Evolutionary conservation across 1,140 invertebrate genomes (phyloP).

Genomic region (Batillaria attramentaria): DNA sequence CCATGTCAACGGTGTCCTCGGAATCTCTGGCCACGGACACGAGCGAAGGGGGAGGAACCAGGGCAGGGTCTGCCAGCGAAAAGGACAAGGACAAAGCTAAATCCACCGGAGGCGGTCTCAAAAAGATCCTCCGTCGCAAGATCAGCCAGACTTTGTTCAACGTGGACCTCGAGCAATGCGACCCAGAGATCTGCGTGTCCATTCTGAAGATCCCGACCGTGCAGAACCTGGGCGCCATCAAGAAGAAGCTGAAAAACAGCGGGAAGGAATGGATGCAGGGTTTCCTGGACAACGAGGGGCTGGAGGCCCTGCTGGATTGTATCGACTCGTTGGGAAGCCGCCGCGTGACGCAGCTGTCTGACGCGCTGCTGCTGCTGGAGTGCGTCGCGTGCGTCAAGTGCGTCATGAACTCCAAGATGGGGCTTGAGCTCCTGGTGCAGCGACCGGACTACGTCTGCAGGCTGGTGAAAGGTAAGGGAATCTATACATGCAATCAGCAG

Average conservation of each 20-base stretch:
- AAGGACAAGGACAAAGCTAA: not conserved
- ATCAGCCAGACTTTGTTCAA: conserved; percentile 43
- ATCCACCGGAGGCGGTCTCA: not conserved
- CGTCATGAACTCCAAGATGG: conserved; percentile 74
- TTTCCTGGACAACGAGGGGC: conserved; percentile 72
- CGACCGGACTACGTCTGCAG: conserved; percentile 70
- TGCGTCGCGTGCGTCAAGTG: conserved; percentile 72
- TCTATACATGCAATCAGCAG: not conserved
- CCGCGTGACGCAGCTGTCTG: conserved; percentile 64
- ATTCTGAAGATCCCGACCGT: conserved; percentile 70
- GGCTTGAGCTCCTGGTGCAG: conserved; percentile 73
- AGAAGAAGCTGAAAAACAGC: conserved; percentile 68
- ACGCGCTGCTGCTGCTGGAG: conserved; percentile 72
- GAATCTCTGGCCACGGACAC: not conserved
- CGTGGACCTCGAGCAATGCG: conserved; percentile 51
- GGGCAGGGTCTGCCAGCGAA: not conserved
- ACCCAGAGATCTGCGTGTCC: conserved; percentile 70
- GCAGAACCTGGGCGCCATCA: conserved; percentile 71
- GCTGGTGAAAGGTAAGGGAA: conserved; percentile 70
- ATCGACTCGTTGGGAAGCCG: conserved; percentile 69
- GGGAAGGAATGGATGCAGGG: conserved; percentile 73
- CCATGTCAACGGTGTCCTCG: not conserved
- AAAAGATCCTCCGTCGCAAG: conserved; percentile 37
- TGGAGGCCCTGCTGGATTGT: conserved; percentile 72
- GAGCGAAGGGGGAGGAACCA: not conserved